Evolutionary conservation across 2,888 invertebrate species (phyloP).

Genomic region (Acrocyrtus sp.): DNA sequence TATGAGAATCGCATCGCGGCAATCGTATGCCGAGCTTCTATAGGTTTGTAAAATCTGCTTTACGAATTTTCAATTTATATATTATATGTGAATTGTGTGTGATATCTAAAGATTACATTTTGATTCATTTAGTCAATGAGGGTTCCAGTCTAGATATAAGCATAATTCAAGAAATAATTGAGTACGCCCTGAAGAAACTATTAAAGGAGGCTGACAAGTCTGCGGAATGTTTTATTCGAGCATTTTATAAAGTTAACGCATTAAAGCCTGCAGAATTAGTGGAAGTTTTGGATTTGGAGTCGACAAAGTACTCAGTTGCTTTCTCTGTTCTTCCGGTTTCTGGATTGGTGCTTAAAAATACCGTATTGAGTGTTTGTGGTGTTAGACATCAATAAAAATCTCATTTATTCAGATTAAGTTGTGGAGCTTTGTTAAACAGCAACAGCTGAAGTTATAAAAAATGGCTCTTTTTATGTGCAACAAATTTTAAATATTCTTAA

Average conservation of each 20-base stretch:
- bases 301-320: constrained; percentile 70
- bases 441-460: no score
- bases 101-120: no score
- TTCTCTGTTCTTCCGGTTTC: constrained; percentile 82
- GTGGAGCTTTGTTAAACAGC: no score
- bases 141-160: constrained; percentile 13
- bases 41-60: constrained; percentile 69
- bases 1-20: constrained; percentile 89
- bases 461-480: no score
- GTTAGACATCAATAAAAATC: constrained; percentile 75
- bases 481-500: no score
- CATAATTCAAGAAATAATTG: constrained; percentile 68
- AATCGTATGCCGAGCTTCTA: constrained; percentile 84
- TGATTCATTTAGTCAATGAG: constrained; percentile 29
- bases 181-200: constrained; percentile 69
- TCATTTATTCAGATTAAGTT: background rate
- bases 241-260: constrained; percentile 79
- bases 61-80: background rate
- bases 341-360: constrained; percentile 82
- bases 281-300: constrained; percentile 65
- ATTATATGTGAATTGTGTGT: background rate
- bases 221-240: constrained; percentile 79
- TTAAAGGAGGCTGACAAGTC: constrained; percentile 65
- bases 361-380: constrained; percentile 85
- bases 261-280: constrained; percentile 68